phyloP scores from a whole-genome alignment of 2,888 invertebrate genomes.

The Melangyna quadrimaculata region DNA sequence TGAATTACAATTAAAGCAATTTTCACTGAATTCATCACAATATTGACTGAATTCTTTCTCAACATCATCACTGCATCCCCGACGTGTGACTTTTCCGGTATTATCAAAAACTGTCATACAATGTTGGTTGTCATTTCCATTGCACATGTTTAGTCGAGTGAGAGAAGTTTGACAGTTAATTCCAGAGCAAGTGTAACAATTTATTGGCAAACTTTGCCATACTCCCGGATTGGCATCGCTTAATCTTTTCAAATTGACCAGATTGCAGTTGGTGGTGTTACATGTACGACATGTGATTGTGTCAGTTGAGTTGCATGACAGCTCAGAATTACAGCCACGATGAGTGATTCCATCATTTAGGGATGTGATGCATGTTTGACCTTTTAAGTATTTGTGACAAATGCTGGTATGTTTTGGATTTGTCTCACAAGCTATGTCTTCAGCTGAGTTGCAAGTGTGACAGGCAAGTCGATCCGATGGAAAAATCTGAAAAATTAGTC shows the following conservation, averaged over 20 bases:
- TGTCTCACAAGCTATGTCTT: slow-evolving; percentile 71
- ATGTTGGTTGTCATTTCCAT: slow-evolving; percentile 72
- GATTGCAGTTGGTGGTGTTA: slow-evolving; percentile 74
- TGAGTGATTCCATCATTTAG: slow-evolving; percentile 74
- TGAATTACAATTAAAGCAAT: slow-evolving; percentile 78
- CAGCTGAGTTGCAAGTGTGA: slow-evolving; percentile 75
- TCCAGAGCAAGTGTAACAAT: slow-evolving; percentile 74
- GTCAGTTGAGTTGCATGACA: slow-evolving; percentile 72
- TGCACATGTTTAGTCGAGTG: slow-evolving; percentile 2
- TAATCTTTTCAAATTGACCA: slow-evolving; percentile 74
- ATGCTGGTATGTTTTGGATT: slow-evolving; percentile 67
- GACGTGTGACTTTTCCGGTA: slow-evolving; percentile 71
- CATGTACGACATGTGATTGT: slow-evolving; percentile 73
- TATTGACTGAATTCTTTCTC: slow-evolving; percentile 73
- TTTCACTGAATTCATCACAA: slow-evolving; percentile 74
- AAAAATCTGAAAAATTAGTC: slow-evolving; percentile 73
- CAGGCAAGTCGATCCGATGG: slow-evolving; percentile 76
- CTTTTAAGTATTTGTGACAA: slow-evolving; percentile 73
- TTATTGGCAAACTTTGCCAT: slow-evolving; percentile 77
- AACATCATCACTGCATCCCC: slow-evolving; percentile 76
- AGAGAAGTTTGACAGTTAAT: slow-evolving; percentile 63
- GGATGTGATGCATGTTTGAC: slow-evolving; percentile 74
- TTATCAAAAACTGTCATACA: slow-evolving; percentile 77
- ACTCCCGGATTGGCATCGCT: slow-evolving; percentile 76
- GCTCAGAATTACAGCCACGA: slow-evolving; percentile 76